Percentiles rank a stretch among this genome's conserved stretches.
These are phyloP conservation scores for Ladona fulva DNA, from an alignment of 1,140 invertebrate genomes.

Conservation along the genomic window DNA sequence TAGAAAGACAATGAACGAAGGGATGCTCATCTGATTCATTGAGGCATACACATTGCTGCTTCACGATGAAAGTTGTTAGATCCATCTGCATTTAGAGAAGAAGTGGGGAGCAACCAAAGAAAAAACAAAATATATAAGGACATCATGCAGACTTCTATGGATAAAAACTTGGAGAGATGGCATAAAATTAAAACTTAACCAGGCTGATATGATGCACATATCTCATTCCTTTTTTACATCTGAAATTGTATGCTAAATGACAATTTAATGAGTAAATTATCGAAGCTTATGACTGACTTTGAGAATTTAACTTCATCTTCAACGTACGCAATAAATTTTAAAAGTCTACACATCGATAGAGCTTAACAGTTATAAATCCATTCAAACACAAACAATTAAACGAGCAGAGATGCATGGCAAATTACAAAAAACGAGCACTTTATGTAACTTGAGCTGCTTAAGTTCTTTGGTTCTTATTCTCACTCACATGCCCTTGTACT, in stretches of 20 bases:
- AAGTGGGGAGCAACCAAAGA: not conserved
- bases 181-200: conserved; percentile 17
- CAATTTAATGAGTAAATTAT: too few species aligned
- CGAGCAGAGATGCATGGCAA: not conserved
- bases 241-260: too few species aligned
- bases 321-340: conserved; percentile 23
- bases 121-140: not conserved
- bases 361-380: conserved; percentile 11
- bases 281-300: too few species aligned
- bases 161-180: not conserved
- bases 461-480: conserved; percentile 15
- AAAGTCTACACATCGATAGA: conserved; percentile 26
- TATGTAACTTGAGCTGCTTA: not conserved
- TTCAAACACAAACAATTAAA: conserved; percentile 30
- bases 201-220: not conserved
- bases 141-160: not conserved
- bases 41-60: conserved; percentile 87
- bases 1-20: conserved; percentile 61
- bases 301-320: too few species aligned
- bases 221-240: too few species aligned
- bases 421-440: not conserved
- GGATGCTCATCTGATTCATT: conserved; percentile 94
- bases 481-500: conserved; percentile 68
- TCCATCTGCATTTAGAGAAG: conserved; percentile 67
- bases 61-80: conserved; percentile 73